Conservation (phyloP, 2,797 vertebrate species). For the Psittacula echo region DNA sequence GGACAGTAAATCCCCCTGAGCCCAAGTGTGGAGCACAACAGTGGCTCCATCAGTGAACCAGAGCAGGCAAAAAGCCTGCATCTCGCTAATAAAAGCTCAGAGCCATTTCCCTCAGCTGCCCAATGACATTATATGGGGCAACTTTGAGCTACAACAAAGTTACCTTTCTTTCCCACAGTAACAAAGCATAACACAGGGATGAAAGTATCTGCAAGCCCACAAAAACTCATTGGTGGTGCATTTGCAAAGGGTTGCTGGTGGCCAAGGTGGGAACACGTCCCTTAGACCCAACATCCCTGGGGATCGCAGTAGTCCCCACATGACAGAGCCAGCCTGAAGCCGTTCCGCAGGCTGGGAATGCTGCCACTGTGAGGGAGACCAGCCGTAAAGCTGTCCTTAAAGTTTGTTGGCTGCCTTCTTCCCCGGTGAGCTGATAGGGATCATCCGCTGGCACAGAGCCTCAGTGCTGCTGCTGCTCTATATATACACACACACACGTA, state of each 20-base stretch:
- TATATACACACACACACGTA: not conserved
- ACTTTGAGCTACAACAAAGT: not conserved
- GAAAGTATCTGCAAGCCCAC: not conserved
- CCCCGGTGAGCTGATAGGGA: not conserved
- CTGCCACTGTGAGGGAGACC: not conserved
- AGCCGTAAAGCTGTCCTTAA: constrained; percentile 20
- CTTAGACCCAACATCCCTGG: not conserved
- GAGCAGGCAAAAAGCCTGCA: rapidly evolving
- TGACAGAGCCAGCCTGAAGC: not conserved
- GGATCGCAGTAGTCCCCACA: rapidly evolving
- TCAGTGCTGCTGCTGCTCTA: not conserved
- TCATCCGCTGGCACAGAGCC: not conserved
- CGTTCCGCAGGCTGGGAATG: not conserved
- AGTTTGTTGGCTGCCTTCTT: constrained; percentile 9
- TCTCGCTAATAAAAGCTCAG: not conserved
- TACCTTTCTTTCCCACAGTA: not conserved
- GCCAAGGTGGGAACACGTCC: not conserved
- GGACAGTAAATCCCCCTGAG: not conserved
- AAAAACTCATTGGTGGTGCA: not conserved
- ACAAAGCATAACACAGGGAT: not conserved
- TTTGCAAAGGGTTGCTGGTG: not conserved
- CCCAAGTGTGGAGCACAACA: not conserved
- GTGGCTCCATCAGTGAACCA: rapidly evolving
- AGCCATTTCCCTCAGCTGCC: rapidly evolving
- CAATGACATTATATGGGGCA: not conserved